Evolutionary conservation across 2,888 invertebrate genomes (phyloP), one percentile per base, ranked within the genome.

Genomic region (Crepidodera aurea): DNA sequence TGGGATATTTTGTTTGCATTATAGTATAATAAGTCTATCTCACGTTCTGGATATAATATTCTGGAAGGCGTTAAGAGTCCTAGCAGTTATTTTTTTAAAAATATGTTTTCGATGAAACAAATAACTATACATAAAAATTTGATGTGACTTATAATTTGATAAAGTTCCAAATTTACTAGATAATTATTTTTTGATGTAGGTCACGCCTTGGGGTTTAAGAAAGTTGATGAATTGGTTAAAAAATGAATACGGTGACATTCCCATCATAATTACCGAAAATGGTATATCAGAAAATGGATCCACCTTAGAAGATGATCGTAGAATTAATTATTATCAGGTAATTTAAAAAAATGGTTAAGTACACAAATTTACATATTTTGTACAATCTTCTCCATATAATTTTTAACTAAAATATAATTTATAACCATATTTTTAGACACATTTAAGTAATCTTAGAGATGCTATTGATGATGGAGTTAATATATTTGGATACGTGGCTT

Each of bases 181-280:
- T 51, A 16, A 58, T 19, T n/a, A n/a, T n/a, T n/a, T n/a, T n/a
- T n/a, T n/a, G n/a, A n/a, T n/a, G n/a, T 34, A 71, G 69, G 59
- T 84, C 59, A 84, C 84, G 1, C 87, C 88, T 0, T 84, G 85
- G 84, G 88, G 87, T 0, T 82, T 89, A 60, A 77, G 80, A 62
- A 85, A 86, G 64, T 58, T 87, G 0, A 73, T 89, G 0, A 77
- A 82, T n/a, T 84, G 85, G 82, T 82, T 79, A 32, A 76, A 74
- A 59, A 48, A 68, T 0, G 70, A 73, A 13, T 78, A 77, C 51
- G 66, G 71, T 42, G 84, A 87, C 74, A 85, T 86, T 0, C 77
- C 82, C 39, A 80, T 89, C 7, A 82, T 82, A 56, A 75, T 88
- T 1, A 85, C 85, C 0, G 89, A 87, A 72, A 88, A 87, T 66